Base-by-base conservation (phyloP, 2,888 invertebrate species). In the Rhagophthalmus giganteus region DNA sequence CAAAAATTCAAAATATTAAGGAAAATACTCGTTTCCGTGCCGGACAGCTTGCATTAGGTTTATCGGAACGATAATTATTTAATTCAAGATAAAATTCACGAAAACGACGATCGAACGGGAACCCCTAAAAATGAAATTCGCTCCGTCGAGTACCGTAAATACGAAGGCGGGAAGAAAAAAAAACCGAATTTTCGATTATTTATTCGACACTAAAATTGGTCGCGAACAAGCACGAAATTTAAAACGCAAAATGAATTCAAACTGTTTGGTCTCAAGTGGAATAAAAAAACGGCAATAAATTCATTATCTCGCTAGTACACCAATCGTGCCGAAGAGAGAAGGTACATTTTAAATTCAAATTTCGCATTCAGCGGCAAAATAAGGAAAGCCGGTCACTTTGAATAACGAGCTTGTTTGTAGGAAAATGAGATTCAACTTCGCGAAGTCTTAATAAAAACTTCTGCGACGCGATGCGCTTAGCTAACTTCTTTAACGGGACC, bases 271-370 rank as follows among this genome's bases (percentile, higher is more conserved):
- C 40, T 39, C 48, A 34, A 48, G 48, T 28, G 34, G 28, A 34
- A 47, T 35, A 41, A 35, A 49, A 49, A 20, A 7, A 49, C 34
- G 28, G 48, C 48, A 32, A 49, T 49, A 49, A 41, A 41, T 41
- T 41, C 35, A 49, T 49, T 49, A 41, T 26, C 40, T 40, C 26
- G 28, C 28, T 30, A 49, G 48, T 25, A 37, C 31, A 25, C 48
- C 35, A 26, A 41, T 41, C 34, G 28, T 34, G 48, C 13, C 13
- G 16, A 9, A 32, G 33, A 47, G 24, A 26, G 48, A 39, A 37
- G 31, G 30, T 10, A 24, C 25, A 49, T 41, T 49, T 41, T 30
- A 49, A 49, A 49, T 49, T 48, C 34, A 48, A 39, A 48, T 48
- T 33, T 10, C 13, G 20, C 27, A 32, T 38, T 24, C 31, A 11